Percentiles rank a stretch among this genome's conserved stretches.
Evolutionary conservation across 2,888 invertebrate genomes (phyloP).

Genomic region (Salticus scenicus): DNA sequence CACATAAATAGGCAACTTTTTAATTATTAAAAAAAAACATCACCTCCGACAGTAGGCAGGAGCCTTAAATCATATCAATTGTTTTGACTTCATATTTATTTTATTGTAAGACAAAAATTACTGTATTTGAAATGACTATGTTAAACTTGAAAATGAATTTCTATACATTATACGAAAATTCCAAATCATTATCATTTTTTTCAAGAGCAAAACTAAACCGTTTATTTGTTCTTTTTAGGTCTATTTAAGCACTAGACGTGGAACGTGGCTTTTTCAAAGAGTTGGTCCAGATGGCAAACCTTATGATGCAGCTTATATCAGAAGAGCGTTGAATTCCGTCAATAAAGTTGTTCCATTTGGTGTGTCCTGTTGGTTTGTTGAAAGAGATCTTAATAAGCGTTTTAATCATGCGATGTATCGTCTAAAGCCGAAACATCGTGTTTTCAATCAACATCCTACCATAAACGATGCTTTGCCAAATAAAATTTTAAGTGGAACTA

Average conservation of each 20-base stretch:
- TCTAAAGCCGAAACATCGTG: constrained; percentile 75
- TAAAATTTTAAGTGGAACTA: constrained; percentile 75
- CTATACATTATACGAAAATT: no score
- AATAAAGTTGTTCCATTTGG: constrained; percentile 57
- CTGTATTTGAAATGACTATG: no score
- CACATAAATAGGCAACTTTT: no score
- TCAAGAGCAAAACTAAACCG: no score
- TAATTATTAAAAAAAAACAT: no score
- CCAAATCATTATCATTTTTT: no score
- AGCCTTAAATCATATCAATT: no score
- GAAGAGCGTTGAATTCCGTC: constrained; percentile 37
- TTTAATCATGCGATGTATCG: constrained; percentile 76
- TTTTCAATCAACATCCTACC: constrained; percentile 73
- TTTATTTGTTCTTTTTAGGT: no score
- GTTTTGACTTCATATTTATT: no score
- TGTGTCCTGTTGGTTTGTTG: constrained; percentile 49
- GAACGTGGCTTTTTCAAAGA: constrained; percentile 77
- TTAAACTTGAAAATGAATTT: no score
- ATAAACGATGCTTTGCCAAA: constrained; percentile 77
- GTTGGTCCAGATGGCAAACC: constrained; percentile 74
- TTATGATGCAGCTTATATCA: constrained; percentile 69
- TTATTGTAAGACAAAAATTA: no score
- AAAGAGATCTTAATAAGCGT: constrained; percentile 72
- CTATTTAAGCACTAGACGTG: constrained; percentile 77
- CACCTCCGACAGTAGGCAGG: no score